Evolutionary conservation across 2,797 vertebrate species (phyloP).

Genomic region (Acrocephalus scirpaceus): DNA sequence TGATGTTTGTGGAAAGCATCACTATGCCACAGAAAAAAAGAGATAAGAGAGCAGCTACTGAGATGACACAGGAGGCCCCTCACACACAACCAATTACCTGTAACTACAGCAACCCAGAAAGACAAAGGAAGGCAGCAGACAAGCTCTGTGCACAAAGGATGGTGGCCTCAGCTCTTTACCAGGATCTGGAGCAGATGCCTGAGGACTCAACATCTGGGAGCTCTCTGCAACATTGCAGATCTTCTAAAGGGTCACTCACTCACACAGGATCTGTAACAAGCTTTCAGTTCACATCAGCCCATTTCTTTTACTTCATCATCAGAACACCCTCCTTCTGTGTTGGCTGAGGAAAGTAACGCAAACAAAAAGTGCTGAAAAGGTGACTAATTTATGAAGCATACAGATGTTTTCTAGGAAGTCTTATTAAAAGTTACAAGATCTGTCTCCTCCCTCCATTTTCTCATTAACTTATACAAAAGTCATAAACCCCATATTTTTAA

Average conservation of each 20-base stretch:
- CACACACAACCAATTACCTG: not conserved
- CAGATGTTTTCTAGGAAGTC: not conserved
- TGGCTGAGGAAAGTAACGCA: not conserved
- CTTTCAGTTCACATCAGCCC: not conserved
- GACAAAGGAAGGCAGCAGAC: not conserved
- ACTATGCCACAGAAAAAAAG: not conserved
- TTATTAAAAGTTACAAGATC: not conserved
- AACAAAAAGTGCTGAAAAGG: not conserved
- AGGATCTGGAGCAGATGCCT: not conserved
- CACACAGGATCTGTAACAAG: not conserved
- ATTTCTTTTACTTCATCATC: not conserved
- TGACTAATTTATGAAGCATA: not conserved
- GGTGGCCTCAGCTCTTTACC: not conserved
- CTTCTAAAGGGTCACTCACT: not conserved
- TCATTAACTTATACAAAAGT: not conserved
- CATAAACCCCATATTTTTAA: not conserved
- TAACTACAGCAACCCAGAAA: accelerated
- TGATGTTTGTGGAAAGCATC: not conserved
- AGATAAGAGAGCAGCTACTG: not conserved
- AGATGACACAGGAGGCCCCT: not conserved
- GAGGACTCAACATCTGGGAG: not conserved
- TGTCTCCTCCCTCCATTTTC: not conserved
- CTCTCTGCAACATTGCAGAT: not conserved
- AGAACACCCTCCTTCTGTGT: not conserved
- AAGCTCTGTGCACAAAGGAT: accelerated